Percentiles rank a stretch among this genome's conserved stretches.
These are phyloP conservation scores for Siphonodentalium dalli DNA, from an alignment of 2,888 invertebrate genomes.

Conservation along the genomic window DNA sequence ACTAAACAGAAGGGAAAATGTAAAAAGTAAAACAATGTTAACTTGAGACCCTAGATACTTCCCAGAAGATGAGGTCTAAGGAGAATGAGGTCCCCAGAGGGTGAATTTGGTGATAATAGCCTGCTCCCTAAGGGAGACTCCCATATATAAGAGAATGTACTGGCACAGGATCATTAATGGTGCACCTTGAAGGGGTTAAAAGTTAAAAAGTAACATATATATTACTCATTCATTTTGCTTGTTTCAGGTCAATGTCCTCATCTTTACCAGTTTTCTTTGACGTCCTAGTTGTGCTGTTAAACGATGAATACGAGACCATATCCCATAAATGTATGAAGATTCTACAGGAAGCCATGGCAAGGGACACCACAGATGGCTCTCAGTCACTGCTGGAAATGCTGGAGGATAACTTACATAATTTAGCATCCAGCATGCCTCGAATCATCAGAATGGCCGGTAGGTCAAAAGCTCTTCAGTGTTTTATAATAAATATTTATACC, in stretches of 20 bases:
- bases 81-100: too few species aligned
- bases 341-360: conserved; percentile 39
- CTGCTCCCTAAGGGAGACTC: too few species aligned
- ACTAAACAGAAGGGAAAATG: neutral
- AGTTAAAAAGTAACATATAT: too few species aligned
- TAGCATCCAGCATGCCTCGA: conserved; percentile 50
- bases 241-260: conserved; percentile 44
- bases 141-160: too few species aligned
- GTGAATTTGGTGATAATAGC: too few species aligned
- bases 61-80: too few species aligned
- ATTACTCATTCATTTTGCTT: too few species aligned
- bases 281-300: conserved; percentile 45
- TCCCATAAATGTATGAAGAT: conserved; percentile 36
- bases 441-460: conserved; percentile 50
- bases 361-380: conserved; percentile 32
- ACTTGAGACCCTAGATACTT: too few species aligned
- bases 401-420: conserved; percentile 50
- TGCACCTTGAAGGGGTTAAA: too few species aligned
- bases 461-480: too few species aligned
- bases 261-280: conserved; percentile 46
- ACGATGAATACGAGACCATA: conserved; percentile 48
- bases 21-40: neutral
- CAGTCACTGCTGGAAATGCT: conserved; percentile 47
- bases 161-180: too few species aligned
- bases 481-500: too few species aligned